phyloP scores from a whole-genome alignment of 1,140 invertebrate genomes.

The Temnothorax curvispinosus region DNA sequence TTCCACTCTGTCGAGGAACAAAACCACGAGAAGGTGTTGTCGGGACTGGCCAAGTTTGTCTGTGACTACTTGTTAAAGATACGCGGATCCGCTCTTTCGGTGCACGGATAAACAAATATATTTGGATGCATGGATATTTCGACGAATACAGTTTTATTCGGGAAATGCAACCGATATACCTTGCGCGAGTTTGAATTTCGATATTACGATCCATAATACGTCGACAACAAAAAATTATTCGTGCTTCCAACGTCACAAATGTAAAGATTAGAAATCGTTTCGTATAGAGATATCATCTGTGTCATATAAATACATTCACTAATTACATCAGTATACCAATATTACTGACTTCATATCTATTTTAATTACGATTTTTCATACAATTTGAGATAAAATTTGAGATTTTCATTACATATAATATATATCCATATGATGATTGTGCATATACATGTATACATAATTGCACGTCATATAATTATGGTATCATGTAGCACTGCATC shows the following conservation, averaged over 20 bases:
- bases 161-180: neutral
- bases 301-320: neutral
- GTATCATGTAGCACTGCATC: neutral
- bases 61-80: conserved; percentile 37
- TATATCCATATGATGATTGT: neutral
- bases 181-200: neutral
- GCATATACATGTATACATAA: no score
- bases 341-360: neutral
- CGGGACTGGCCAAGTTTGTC: conserved; percentile 7
- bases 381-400: neutral
- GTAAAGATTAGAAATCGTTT: neutral
- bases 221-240: neutral
- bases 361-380: neutral
- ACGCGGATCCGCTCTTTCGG: neutral
- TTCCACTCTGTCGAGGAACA: conserved; percentile 20
- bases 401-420: neutral
- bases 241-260: neutral
- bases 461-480: neutral
- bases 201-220: neutral
- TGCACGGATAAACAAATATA: neutral
- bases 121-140: neutral
- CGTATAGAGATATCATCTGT: neutral
- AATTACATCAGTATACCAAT: neutral
- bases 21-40: conserved; percentile 30
- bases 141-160: neutral